These are phyloP conservation scores for Thamnophis elegans DNA, from an alignment of 2,797 vertebrate species.

Conservation along the genomic window DNA sequence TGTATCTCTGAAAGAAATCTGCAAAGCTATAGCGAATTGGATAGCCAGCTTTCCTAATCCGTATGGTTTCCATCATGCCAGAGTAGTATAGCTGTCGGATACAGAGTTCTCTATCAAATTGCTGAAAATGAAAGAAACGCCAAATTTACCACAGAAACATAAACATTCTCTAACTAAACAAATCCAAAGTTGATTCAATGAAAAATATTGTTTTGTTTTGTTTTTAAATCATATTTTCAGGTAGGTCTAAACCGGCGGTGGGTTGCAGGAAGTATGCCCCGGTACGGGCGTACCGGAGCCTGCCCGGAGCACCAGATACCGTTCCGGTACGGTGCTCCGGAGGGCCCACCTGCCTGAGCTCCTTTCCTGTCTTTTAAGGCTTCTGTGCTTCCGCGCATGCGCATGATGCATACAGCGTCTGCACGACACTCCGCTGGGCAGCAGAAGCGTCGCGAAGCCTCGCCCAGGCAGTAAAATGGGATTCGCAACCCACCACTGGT, in stretches of 20 bases:
- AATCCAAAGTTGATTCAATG: background rate
- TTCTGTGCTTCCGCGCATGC: no score
- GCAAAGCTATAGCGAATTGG: constrained; percentile 89
- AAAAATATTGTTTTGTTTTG: constrained; percentile 11
- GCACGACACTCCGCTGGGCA: no score
- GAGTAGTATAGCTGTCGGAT: constrained; percentile 91
- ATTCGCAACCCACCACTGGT: background rate
- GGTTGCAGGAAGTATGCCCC: no score
- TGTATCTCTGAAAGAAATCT: constrained; percentile 86
- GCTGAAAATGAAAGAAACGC: constrained; percentile 65
- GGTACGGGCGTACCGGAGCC: no score
- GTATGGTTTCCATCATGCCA: constrained; percentile 96
- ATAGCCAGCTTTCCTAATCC: constrained; percentile 89
- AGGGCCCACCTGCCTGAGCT: no score
- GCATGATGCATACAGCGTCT: no score
- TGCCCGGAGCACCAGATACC: no score
- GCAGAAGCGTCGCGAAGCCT: no score
- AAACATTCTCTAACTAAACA: background rate
- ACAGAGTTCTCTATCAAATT: constrained; percentile 90
- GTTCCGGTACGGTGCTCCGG: no score
- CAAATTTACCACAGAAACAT: constrained; percentile 8
- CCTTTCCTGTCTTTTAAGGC: no score
- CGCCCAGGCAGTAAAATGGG: no score
- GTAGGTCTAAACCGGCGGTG: background rate
- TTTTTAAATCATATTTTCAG: background rate